Base-by-base conservation (phyloP, 2,888 invertebrate species). In the Galerucella nymphaeae region DNA sequence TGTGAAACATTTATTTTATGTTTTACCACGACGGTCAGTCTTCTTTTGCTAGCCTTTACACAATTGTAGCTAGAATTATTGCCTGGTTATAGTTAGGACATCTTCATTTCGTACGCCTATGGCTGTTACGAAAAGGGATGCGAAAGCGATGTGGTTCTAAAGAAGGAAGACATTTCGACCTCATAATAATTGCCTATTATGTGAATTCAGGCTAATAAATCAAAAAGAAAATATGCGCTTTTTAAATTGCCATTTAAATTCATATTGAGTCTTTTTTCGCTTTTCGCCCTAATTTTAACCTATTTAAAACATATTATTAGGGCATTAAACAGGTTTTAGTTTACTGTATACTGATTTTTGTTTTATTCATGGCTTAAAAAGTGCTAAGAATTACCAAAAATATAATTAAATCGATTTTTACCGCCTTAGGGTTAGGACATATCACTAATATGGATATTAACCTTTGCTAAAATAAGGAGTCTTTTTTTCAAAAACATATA, bases 81-180 rank as follows among this genome's bases (percentile, higher is more conserved):
- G 30, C 9, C 9, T 38, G 30, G 30, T 38, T 38, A 38, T 1
- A 58, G 13, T 58, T 10, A 30, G 13, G 13, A 30, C 14, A 13
- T 58, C 23, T 30, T 30, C 8, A 30, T 9, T 30, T 13, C 6
- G 38, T 62, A n/a, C 61, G 61, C 61, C 42, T 42, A 62, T 62
- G 70, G 63, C 5, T 64, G 70, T 63, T 70, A 45, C 70, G 70
- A 70, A 62, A 69, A 69, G 71, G 74, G 74, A 74, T 57, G 67
- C 68, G 71, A 74, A 74, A 67, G 61, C 71, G 74, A 71, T 71
- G 71, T 65, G 64, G 58, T 69, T 64, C 69, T 64, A 50, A 74
- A 74, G 74, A 55, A 74, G 74, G 74, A 74, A 74, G 74, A 74
- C 74, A 74, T 74, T 74, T 74, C 74, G 70, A 74, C 74, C 74